These are phyloP conservation scores for Drosophila incognita DNA, from an alignment of 2,888 invertebrate genomes.

Conservation along the genomic window DNA sequence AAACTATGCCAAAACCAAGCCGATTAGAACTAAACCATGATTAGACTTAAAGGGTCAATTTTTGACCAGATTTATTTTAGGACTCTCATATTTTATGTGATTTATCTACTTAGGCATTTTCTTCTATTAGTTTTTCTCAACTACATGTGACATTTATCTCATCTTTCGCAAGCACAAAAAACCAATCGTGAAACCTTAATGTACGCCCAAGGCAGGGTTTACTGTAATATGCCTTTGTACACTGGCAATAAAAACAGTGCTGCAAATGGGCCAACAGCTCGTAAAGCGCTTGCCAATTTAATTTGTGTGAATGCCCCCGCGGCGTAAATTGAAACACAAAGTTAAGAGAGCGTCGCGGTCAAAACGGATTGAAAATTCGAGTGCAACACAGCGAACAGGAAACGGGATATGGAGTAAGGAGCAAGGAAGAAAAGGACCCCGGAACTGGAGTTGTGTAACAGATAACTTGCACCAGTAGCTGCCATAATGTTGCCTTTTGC, in stretches of 20 bases:
- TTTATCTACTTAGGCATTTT: not conserved
- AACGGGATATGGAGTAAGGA: not conserved
- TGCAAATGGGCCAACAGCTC: conserved; percentile 51
- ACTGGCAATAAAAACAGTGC: conserved; percentile 11
- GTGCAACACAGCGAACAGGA: conserved; percentile 1
- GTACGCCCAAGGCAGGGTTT: not conserved
- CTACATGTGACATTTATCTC: not conserved
- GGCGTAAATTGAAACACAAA: conserved; percentile 46
- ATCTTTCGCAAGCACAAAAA: not conserved
- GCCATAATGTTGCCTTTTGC: conserved; percentile 42
- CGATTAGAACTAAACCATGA: not conserved
- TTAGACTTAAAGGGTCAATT: not conserved
- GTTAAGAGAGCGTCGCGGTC: conserved; percentile 16
- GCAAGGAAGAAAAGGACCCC: not conserved
- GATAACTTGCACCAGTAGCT: conserved; percentile 13
- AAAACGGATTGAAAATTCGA: conserved; percentile 30
- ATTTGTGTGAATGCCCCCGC: conserved; percentile 51
- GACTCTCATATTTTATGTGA: not conserved
- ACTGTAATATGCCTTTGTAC: conserved; percentile 1
- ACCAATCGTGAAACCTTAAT: not conserved
- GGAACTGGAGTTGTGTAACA: conserved; percentile 3
- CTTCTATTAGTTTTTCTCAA: not conserved
- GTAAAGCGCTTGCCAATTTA: conserved; percentile 60
- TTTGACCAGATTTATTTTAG: not conserved
- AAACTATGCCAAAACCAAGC: not conserved